Evolutionary conservation across 2,888 invertebrate species (phyloP).

Genomic region (Coelinius sp.): DNA sequence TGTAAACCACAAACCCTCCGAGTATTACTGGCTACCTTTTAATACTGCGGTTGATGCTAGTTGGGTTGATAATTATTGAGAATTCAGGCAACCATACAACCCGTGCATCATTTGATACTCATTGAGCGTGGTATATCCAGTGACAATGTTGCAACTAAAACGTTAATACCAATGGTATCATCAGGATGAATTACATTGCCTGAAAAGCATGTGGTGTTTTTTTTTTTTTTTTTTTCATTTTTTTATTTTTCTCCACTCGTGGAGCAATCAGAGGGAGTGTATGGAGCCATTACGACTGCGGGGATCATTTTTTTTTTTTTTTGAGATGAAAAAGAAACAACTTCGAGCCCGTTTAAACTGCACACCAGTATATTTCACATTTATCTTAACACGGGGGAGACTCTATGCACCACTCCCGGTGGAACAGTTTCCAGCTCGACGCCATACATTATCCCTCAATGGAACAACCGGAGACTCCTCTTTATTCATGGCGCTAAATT

Average conservation of each 20-base stretch:
- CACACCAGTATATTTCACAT: constrained; percentile 16
- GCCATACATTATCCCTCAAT: constrained; percentile 36
- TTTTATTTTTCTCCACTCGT: no score
- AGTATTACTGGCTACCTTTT: constrained; percentile 32
- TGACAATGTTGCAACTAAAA: not conserved
- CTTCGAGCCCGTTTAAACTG: not conserved
- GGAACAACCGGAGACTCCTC: constrained; percentile 17
- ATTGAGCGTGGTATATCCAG: not conserved
- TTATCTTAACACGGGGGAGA: constrained; percentile 27
- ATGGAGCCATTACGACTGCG: not conserved
- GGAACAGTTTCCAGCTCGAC: constrained; percentile 43
- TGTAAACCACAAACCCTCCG: constrained; percentile 18
- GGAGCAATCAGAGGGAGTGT: constrained; percentile 26
- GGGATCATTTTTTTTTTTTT: not conserved
- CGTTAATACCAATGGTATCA: not conserved
- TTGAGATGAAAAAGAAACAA: not conserved
- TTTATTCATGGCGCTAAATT: constrained; percentile 33
- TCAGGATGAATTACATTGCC: constrained; percentile 31
- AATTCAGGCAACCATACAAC: constrained; percentile 2
- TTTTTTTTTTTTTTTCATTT: no score
- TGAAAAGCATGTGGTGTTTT: constrained; percentile 20
- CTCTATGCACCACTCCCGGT: constrained; percentile 31
- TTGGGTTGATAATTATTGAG: not conserved
- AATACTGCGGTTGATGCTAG: constrained; percentile 30
- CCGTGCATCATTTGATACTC: not conserved